Conservation (phyloP, 2,113 vertebrate species). For the Pomatostomus ruficeps region DNA sequence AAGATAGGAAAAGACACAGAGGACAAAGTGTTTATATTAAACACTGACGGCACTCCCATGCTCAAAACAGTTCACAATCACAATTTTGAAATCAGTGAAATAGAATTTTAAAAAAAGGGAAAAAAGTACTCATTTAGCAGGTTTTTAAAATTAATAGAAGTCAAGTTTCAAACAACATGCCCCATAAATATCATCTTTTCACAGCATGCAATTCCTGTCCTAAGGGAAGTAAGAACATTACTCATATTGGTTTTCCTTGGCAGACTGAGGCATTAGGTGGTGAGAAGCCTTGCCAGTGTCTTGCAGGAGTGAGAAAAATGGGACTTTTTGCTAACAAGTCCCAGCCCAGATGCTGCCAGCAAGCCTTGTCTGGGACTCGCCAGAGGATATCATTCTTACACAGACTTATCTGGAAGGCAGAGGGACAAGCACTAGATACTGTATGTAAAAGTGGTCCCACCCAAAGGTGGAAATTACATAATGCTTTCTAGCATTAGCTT, state of each 20-base stretch:
- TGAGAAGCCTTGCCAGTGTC: not conserved
- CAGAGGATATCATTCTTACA: not conserved
- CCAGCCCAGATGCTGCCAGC: not conserved
- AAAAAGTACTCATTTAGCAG: not conserved
- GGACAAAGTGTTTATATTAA: not conserved
- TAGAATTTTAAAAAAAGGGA: not conserved
- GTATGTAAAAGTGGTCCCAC: not conserved
- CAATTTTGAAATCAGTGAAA: not conserved
- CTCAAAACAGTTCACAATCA: not conserved
- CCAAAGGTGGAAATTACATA: constrained; percentile 29
- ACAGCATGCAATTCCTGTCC: not conserved
- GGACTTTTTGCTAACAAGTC: not conserved
- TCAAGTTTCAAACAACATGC: not conserved
- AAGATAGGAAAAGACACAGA: not conserved
- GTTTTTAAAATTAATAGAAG: not conserved
- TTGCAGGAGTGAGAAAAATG: not conserved
- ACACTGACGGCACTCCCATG: not conserved
- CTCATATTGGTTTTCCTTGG: not conserved
- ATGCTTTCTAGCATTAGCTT: not conserved
- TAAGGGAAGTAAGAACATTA: not conserved
- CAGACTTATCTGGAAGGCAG: not conserved
- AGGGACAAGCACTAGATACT: not conserved
- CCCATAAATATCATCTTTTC: not conserved
- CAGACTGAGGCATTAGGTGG: not conserved
- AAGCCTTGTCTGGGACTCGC: not conserved